Conservation (phyloP, 2,113 vertebrate genomes). For the Odobenus rosmarus region DNA sequence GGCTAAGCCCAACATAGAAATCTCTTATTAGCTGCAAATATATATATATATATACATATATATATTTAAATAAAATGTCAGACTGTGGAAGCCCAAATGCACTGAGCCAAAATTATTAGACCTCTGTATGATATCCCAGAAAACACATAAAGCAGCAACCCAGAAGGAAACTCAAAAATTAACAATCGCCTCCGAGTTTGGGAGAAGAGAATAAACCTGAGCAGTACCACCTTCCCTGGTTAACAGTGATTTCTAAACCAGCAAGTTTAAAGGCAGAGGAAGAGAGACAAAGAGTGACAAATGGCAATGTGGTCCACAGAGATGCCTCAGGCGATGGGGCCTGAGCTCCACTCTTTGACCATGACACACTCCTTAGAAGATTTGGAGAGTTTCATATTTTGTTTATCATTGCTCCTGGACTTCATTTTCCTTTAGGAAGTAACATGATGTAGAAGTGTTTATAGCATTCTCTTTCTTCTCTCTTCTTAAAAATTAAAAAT, state of each 20-base stretch:
- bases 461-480: neutral
- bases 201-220: neutral
- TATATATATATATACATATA: too few species aligned
- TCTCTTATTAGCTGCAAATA: neutral
- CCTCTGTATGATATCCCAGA: neutral
- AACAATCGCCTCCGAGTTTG: neutral
- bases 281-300: neutral
- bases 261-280: neutral
- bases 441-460: neutral
- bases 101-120: neutral
- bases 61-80: neutral
- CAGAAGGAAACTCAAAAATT: neutral
- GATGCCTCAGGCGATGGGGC: fast-evolving
- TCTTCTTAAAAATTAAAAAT: conserved; percentile 9
- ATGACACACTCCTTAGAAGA: neutral
- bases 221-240: neutral
- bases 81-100: neutral
- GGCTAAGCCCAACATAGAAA: neutral
- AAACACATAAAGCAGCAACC: neutral
- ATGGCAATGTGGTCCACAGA: fast-evolving
- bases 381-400: neutral
- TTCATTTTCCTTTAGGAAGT: neutral
- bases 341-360: too few species aligned
- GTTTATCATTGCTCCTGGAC: neutral
- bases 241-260: neutral